A percentile compares a stretch with the other conserved stretches of the same genome.
Conservation (phyloP, 2,888 invertebrate genomes). For the Drosophila setosimentum region DNA sequence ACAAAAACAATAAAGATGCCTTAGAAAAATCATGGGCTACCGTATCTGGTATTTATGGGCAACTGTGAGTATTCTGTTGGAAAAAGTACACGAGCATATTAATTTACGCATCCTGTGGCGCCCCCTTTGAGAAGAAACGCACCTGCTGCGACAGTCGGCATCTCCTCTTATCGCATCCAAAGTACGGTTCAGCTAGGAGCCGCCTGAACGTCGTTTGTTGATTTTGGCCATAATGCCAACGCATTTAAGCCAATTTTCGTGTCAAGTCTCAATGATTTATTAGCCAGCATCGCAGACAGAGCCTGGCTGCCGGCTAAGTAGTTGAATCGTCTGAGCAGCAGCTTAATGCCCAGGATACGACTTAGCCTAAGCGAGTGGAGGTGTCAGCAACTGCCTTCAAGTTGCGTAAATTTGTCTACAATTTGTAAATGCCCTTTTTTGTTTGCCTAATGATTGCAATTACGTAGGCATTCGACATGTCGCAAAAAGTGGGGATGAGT, state of each 20-base stretch:
- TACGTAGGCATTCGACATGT: conserved; percentile 55
- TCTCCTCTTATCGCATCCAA: conserved; percentile 2
- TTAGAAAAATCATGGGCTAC: conserved; percentile 16
- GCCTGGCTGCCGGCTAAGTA: conserved; percentile 15
- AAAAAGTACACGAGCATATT: conserved; percentile 54
- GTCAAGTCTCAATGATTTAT: conserved; percentile 75
- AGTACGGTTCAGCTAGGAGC: not conserved
- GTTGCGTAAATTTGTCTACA: conserved; percentile 74
- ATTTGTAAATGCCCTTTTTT: conserved; percentile 50
- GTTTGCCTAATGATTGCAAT: conserved; percentile 71
- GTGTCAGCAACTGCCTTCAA: conserved; percentile 71
- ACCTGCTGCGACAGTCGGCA: conserved; percentile 72
- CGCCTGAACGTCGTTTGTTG: conserved; percentile 62
- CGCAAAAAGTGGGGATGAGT: not conserved
- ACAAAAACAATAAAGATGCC: conserved; percentile 55
- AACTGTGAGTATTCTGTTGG: conserved; percentile 24
- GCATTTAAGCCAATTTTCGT: conserved; percentile 79
- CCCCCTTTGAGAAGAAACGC: conserved; percentile 67
- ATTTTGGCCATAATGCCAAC: conserved; percentile 72
- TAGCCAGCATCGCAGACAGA: conserved; percentile 61
- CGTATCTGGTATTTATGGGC: conserved; percentile 27
- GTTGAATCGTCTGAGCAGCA: conserved; percentile 12
- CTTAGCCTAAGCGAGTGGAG: conserved; percentile 34
- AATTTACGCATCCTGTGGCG: conserved; percentile 62
- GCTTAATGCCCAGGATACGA: conserved; percentile 48